Conservation (phyloP, 1,140 invertebrate species). For the Dreissena polymorpha region DNA sequence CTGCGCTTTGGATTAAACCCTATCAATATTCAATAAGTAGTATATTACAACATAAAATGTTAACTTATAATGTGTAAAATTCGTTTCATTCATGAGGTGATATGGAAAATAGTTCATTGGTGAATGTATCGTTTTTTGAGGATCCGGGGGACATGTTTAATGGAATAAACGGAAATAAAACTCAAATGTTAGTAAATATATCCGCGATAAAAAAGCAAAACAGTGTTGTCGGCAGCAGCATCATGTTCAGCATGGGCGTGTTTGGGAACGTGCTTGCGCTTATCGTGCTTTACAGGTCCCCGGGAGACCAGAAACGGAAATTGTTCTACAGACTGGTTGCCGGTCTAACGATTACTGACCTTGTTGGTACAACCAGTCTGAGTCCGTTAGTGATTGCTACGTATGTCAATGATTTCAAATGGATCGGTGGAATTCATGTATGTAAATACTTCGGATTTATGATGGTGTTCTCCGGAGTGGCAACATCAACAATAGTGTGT, state of each 20-base stretch:
- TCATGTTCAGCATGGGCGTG: slow-evolving; percentile 72
- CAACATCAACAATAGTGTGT: slow-evolving; percentile 78
- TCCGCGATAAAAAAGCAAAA: slow-evolving; percentile 55
- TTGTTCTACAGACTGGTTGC: slow-evolving; percentile 74
- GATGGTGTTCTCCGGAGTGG: slow-evolving; percentile 78
- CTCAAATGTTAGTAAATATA: not conserved
- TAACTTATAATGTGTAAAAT: no score
- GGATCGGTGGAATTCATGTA: slow-evolving; percentile 66
- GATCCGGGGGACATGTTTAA: no score
- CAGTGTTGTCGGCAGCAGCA: slow-evolving; percentile 63
- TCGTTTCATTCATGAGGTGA: no score
- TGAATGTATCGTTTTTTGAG: no score
- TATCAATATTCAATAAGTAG: no score
- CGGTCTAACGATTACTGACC: slow-evolving; percentile 70
- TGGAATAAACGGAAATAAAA: not conserved
- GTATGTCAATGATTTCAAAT: slow-evolving; percentile 67
- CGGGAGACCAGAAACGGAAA: slow-evolving; percentile 63
- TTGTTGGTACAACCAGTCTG: slow-evolving; percentile 67
- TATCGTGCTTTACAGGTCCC: slow-evolving; percentile 63
- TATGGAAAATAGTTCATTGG: no score
- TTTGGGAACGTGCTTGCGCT: slow-evolving; percentile 72
- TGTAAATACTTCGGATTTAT: slow-evolving; percentile 79
- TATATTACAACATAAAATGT: no score
- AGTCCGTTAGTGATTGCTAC: slow-evolving; percentile 74
- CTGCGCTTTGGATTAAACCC: no score